A percentile compares a stretch with the other conserved stretches of the same genome.
phyloP scores from a whole-genome alignment of 2,113 vertebrate species.

The Heterotis niloticus region DNA sequence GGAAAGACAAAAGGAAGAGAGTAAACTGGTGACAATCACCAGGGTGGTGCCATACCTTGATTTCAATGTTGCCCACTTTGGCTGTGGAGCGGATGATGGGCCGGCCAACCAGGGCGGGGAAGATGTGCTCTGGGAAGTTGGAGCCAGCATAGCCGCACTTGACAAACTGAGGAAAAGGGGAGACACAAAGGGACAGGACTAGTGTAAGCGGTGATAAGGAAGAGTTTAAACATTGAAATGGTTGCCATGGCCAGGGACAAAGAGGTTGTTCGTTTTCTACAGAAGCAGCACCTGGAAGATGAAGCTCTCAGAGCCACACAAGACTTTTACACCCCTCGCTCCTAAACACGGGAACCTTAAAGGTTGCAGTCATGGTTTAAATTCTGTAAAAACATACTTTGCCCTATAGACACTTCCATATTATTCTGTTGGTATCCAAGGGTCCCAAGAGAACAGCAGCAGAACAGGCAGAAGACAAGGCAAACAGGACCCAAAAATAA shows the following conservation, averaged over 20 bases:
- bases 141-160: conserved; percentile 98
- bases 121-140: conserved; percentile 98
- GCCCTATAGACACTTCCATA: too few relatives aligned
- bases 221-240: not conserved
- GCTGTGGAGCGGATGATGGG: conserved; percentile 98
- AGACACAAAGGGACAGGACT: not conserved
- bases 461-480: too few relatives aligned
- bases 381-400: too few relatives aligned
- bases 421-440: too few relatives aligned
- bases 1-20: not conserved
- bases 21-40: not conserved
- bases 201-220: not conserved
- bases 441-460: too few relatives aligned
- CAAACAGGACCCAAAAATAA: too few relatives aligned
- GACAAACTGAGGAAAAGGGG: conserved; percentile 78
- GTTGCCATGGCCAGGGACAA: too few relatives aligned
- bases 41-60: conserved; percentile 78
- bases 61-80: conserved; percentile 99
- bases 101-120: conserved; percentile 95
- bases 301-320: not conserved
- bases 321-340: not conserved
- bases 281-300: not conserved
- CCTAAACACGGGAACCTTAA: not conserved
- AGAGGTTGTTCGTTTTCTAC: not conserved
- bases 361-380: too few relatives aligned